These are phyloP conservation scores for Muntiacus reevesi DNA, from an alignment of 2,113 vertebrate species.

Conservation along the genomic window DNA sequence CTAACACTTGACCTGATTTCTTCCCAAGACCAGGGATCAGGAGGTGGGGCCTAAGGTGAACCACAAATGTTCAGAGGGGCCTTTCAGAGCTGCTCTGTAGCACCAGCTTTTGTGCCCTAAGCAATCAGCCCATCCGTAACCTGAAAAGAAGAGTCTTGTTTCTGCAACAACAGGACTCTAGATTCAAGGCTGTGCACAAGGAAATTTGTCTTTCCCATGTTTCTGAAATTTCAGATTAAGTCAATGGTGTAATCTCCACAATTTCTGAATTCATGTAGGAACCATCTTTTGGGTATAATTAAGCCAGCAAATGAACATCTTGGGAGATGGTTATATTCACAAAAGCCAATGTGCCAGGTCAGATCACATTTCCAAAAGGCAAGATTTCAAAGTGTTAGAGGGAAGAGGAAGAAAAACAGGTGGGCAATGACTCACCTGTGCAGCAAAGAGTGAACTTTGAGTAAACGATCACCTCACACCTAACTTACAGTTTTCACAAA, in stretches of 20 bases:
- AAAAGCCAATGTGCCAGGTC: not conserved
- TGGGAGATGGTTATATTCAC: not conserved
- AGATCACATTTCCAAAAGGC: not conserved
- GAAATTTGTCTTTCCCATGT: not conserved
- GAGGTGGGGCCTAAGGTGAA: not conserved
- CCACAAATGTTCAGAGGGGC: not conserved
- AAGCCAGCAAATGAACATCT: not conserved
- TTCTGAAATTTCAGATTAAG: not conserved
- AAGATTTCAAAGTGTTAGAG: not conserved
- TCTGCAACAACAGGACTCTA: not conserved
- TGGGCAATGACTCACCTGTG: too few species aligned
- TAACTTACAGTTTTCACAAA: too few species aligned
- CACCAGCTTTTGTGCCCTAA: not conserved
- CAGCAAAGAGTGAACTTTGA: too few species aligned
- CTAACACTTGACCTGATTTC: too few species aligned
- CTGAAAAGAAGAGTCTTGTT: not conserved
- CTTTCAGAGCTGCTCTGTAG: not conserved
- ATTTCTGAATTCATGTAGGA: not conserved
- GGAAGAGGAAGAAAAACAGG: not conserved
- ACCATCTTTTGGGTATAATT: not conserved
- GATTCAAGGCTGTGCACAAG: not conserved
- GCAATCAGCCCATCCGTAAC: not conserved
- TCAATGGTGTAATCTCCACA: not conserved
- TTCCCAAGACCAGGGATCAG: too few species aligned
- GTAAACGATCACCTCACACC: too few species aligned